A percentile compares a stretch with the other conserved stretches of the same genome.
phyloP scores from a whole-genome alignment of 2,888 invertebrate genomes.

The Pilophorus perplexus region DNA sequence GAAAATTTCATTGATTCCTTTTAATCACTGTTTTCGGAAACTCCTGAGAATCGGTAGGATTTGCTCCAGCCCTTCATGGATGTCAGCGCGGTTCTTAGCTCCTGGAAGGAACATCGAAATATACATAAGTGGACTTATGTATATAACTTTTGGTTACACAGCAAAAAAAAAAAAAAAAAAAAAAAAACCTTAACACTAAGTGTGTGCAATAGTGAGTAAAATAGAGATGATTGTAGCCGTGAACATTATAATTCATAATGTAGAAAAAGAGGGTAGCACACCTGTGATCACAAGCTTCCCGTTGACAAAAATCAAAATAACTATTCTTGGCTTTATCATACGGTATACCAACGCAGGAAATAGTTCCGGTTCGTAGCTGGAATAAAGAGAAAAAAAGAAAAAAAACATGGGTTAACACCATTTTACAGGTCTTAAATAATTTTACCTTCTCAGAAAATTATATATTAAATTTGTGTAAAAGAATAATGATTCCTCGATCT shows the following conservation, averaged over 20 bases:
- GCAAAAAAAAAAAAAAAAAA: too few species aligned
- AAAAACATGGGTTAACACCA: too few species aligned
- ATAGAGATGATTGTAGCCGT: too few species aligned
- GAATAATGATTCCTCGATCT: too few species aligned
- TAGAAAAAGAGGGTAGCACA: too few species aligned
- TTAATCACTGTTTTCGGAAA: slow-evolving; percentile 77
- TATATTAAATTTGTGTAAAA: too few species aligned
- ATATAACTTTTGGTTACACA: too few species aligned
- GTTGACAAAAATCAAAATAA: slow-evolving; percentile 95
- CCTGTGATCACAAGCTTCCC: slow-evolving; percentile 96
- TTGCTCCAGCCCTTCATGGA: slow-evolving; percentile 88
- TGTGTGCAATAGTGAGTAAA: too few species aligned
- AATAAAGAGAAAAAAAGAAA: slow-evolving; percentile 45
- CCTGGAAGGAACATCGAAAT: slow-evolving; percentile 56
- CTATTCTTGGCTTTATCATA: slow-evolving; percentile 94
- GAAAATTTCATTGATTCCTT: neutral
- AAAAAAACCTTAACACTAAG: too few species aligned
- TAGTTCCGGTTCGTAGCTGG: slow-evolving; percentile 93
- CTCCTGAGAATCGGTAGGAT: slow-evolving; percentile 94
- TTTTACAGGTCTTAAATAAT: too few species aligned
- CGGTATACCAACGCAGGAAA: slow-evolving; percentile 98
- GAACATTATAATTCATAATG: too few species aligned
- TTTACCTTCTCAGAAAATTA: too few species aligned
- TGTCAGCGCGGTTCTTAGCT: slow-evolving; percentile 86
- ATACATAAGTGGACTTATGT: neutral